Base-by-base conservation (phyloP, 2,888 invertebrate genomes). In the Amblyteles armatorius region DNA sequence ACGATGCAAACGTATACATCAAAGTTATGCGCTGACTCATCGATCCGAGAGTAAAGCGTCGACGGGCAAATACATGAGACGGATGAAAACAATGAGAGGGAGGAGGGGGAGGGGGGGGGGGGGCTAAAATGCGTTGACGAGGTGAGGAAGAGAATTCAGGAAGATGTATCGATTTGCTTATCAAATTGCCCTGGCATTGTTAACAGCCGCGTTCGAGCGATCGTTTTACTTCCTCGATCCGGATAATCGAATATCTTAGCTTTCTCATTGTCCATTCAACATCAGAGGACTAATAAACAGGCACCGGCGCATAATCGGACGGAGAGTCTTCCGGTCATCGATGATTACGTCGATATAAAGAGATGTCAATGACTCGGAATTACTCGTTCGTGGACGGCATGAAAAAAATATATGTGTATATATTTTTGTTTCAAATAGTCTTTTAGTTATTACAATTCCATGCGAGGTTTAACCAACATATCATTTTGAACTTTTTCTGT, bases 111-210 rank as follows among this genome's bases (percentile, higher is more conserved):
- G 52, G 0, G 13, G 22, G 22, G 22, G 22, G 22, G 22, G 22
- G 22, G 22, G 36, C n/a, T 26, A 67, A 36, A 48, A 36, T 44
- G 68, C 48, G n/a, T 13, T 19, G n/a, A n/a, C n/a, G 29, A 77
- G 44, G 60, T 40, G 50, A 68, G 73, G 48, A 73, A 81, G 67
- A 48, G 44, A 33, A 60, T 78, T 73, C 55, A 78, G 40, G 52
- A 55, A 81, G 48, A 78, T 69, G 73, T 68, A 11, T 68, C 52
- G 50, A 84, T 81, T 78, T 78, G 73, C 44, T 78, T 84, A 81
- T 77, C 72, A 81, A 84, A 84, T 77, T 33, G n/a, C 63, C 40
- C 4, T 40, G 11, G 16, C 22, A n/a, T 63, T 71, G 68, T 33
- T 13, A 36, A 69, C n/a, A 44, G 3, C 4, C 13, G 16, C 29